These are phyloP conservation scores for Halcyon chelicuti DNA, from an alignment of 2,797 vertebrate species.

Conservation along the genomic window DNA sequence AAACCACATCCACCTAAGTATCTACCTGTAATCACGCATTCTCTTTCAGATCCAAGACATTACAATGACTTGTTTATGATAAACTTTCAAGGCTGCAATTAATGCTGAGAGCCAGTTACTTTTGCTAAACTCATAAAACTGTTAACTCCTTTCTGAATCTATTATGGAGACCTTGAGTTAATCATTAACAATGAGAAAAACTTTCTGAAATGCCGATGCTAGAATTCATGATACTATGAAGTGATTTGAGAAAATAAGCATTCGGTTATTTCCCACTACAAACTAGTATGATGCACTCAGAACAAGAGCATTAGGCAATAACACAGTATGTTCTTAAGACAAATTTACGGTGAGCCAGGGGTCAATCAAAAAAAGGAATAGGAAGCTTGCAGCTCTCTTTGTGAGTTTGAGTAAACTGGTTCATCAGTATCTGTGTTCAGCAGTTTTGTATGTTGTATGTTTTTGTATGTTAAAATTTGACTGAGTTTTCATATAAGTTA, in stretches of 20 bases:
- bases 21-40: neutral
- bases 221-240: neutral
- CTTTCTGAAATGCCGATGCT: neutral
- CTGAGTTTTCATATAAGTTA: neutral
- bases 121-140: neutral
- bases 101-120: neutral
- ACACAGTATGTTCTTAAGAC: neutral
- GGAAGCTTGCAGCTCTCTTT: neutral
- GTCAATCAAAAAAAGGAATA: neutral
- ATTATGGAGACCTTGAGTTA: neutral
- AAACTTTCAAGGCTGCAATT: neutral
- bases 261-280: neutral
- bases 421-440: neutral
- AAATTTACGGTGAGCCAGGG: neutral
- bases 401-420: neutral
- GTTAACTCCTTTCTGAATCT: neutral
- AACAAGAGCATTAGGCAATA: neutral
- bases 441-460: neutral
- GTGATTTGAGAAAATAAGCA: neutral
- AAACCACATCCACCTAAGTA: neutral
- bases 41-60: neutral
- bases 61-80: neutral
- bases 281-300: neutral
- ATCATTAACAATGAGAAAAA: neutral
- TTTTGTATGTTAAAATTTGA: too few relatives aligned